Percentiles rank a stretch among this genome's conserved stretches.
Conservation (phyloP, 2,113 vertebrate genomes). For the Siniperca chuatsi region DNA sequence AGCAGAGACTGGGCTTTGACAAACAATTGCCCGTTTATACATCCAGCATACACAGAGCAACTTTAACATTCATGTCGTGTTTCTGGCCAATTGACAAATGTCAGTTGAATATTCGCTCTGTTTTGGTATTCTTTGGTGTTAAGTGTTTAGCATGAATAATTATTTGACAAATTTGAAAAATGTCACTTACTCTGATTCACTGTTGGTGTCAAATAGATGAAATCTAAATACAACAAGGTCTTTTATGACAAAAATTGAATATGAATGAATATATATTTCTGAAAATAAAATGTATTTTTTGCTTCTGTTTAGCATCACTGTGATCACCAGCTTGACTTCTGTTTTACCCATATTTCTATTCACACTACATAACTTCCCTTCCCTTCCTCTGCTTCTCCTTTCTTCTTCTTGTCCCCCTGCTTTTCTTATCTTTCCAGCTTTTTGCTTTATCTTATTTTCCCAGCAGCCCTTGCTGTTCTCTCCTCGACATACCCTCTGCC, state of each 20-base stretch:
- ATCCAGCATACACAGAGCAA: neutral
- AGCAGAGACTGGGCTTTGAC: too few relatives aligned
- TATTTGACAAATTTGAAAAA: neutral
- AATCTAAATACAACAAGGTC: neutral
- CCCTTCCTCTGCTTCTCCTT: neutral
- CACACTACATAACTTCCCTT: neutral
- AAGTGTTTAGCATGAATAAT: neutral
- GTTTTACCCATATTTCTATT: neutral
- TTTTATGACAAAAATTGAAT: neutral
- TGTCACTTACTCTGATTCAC: neutral
- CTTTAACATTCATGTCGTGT: neutral
- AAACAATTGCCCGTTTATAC: neutral
- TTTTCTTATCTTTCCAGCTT: slow-evolving; percentile 33
- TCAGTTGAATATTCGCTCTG: neutral
- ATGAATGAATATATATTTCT: neutral
- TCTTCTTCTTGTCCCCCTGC: neutral
- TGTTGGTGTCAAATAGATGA: neutral
- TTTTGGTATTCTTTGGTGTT: neutral
- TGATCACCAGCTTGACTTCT: neutral
- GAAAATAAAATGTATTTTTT: neutral
- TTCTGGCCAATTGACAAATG: neutral
- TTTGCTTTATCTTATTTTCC: slow-evolving; percentile 34
- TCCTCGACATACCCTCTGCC: neutral
- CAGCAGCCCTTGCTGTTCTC: slow-evolving; percentile 24
- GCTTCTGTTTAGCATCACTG: neutral